A percentile compares a stretch with the other conserved stretches of the same genome.
phyloP scores from a whole-genome alignment of 1,140 invertebrate genomes.

The Leptinotarsa defecta region DNA sequence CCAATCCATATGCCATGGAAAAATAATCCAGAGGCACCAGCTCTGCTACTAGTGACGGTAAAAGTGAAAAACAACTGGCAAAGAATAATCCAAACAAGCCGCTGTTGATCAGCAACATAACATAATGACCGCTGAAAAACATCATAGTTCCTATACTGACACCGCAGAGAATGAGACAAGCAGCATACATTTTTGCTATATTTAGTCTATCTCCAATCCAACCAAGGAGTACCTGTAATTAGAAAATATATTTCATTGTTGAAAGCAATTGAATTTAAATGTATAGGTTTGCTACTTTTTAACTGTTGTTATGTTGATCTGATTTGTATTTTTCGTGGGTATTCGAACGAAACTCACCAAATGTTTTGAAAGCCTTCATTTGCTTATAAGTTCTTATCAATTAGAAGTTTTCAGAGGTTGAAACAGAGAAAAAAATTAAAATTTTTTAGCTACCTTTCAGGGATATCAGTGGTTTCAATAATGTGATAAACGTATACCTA shows the following conservation, averaged over 20 bases:
- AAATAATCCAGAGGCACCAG: constrained; percentile 79
- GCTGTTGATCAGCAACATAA: constrained; percentile 62
- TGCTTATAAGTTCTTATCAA: too few relatives aligned
- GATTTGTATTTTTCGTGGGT: too few relatives aligned
- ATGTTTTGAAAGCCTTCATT: too few relatives aligned
- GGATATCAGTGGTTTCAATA: too few relatives aligned
- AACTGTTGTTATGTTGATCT: too few relatives aligned
- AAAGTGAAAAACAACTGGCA: constrained; percentile 85
- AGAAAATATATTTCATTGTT: not conserved
- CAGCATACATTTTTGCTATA: constrained; percentile 77
- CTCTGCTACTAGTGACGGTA: constrained; percentile 83
- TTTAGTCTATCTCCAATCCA: constrained; percentile 88
- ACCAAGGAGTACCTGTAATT: constrained; percentile 75
- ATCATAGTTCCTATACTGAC: constrained; percentile 72
- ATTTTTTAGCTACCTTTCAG: too few relatives aligned
- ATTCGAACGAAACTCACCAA: too few relatives aligned
- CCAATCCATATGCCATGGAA: constrained; percentile 85
- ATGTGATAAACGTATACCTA: too few relatives aligned
- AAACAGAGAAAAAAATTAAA: too few relatives aligned
- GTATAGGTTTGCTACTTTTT: too few relatives aligned
- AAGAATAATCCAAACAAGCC: constrained; percentile 82
- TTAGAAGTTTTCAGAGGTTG: too few relatives aligned
- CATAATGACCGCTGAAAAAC: constrained; percentile 65
- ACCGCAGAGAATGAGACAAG: constrained; percentile 77
- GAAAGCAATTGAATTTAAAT: too few relatives aligned